phyloP scores from a whole-genome alignment of 2,113 vertebrate species.

The Sapajus apella region DNA sequence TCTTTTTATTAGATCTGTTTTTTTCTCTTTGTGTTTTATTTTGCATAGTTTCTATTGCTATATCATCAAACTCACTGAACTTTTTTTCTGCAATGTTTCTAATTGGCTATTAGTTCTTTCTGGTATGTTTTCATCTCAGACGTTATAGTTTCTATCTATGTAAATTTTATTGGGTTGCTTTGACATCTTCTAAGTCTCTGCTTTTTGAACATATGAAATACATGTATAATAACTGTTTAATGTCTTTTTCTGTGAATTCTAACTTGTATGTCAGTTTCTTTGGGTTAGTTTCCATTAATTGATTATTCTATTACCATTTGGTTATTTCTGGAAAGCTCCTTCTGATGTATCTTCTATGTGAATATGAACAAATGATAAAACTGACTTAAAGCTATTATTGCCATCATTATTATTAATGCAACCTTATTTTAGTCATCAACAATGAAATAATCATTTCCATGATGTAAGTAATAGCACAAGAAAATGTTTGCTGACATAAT shows the following conservation, averaged over 20 bases:
- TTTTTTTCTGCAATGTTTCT: not conserved
- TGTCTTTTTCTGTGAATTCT: not conserved
- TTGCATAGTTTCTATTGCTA: not conserved
- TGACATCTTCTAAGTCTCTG: rapidly evolving
- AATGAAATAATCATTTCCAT: not conserved
- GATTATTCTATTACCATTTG: not conserved
- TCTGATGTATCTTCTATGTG: not conserved
- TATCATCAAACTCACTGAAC: not conserved
- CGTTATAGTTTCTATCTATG: rapidly evolving
- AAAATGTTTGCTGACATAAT: not conserved
- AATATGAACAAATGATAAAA: not conserved
- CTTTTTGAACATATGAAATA: rapidly evolving
- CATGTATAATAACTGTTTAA: not conserved
- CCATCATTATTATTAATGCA: not conserved
- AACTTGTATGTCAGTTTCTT: not conserved
- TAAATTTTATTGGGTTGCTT: rapidly evolving
- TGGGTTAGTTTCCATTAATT: not conserved
- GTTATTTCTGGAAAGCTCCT: not conserved
- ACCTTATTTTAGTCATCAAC: not conserved
- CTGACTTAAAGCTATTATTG: not conserved
- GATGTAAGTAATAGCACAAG: not conserved
- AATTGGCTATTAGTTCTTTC: not conserved
- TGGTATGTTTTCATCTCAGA: not conserved
- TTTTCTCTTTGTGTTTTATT: not conserved
- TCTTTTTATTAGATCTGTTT: not conserved